A percentile compares a stretch with the other conserved stretches of the same genome.
Evolutionary conservation across 1,140 invertebrate species (phyloP).

Genomic region (Listronotus oregonensis): DNA sequence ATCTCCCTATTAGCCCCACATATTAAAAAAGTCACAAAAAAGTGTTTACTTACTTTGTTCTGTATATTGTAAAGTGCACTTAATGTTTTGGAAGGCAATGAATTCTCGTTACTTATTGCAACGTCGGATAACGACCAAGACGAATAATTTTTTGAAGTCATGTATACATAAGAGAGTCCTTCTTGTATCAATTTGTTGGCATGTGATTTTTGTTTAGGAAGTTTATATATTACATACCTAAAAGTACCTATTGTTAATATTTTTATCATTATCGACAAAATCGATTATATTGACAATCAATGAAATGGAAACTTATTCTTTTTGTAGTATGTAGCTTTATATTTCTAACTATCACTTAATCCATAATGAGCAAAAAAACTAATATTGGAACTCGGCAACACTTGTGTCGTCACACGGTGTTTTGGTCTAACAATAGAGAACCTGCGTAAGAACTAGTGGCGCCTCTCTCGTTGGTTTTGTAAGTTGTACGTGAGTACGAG

Average conservation of each 20-base stretch:
- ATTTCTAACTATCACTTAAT: too few relatives aligned
- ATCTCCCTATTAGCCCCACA: too few relatives aligned
- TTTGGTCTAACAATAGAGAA: too few relatives aligned
- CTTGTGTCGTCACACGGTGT: too few relatives aligned
- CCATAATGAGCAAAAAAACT: too few relatives aligned
- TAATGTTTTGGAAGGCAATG: conserved; percentile 77
- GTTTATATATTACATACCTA: conserved; percentile 85
- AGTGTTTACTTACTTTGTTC: neutral
- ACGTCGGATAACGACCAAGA: conserved; percentile 72
- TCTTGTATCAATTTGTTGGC: conserved; percentile 60
- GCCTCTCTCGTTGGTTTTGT: too few relatives aligned
- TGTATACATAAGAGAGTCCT: conserved; percentile 75
- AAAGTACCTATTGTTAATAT: conserved; percentile 7
- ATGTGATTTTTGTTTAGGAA: conserved; percentile 67
- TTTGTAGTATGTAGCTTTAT: too few relatives aligned
- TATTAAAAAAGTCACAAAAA: too few relatives aligned
- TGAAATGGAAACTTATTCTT: neutral
- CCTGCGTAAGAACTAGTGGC: too few relatives aligned
- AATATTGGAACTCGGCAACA: too few relatives aligned
- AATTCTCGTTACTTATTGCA: conserved; percentile 69
- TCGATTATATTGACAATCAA: conserved; percentile 2
- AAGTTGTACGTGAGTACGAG: too few relatives aligned
- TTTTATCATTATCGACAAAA: conserved; percentile 14
- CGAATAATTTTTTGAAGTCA: conserved; percentile 65
- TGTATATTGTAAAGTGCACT: conserved; percentile 63